phyloP scores from a whole-genome alignment of 1,140 invertebrate genomes.

The Calosoma granatense region DNA sequence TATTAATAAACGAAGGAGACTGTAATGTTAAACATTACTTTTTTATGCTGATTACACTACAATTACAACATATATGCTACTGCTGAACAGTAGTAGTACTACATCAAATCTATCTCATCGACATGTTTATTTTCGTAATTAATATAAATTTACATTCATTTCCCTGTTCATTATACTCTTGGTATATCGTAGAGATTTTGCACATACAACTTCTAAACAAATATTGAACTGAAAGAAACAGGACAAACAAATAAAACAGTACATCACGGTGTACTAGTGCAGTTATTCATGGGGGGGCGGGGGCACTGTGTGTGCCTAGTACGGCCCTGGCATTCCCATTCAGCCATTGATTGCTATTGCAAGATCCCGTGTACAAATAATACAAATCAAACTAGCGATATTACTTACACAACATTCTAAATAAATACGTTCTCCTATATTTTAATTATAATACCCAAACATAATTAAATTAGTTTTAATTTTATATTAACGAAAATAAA shows the following conservation, averaged over 20 bases:
- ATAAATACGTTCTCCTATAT: not conserved
- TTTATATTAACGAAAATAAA: not conserved
- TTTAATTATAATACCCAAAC: not conserved
- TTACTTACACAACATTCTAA: not conserved
- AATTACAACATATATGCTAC: no score
- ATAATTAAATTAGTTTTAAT: not conserved
- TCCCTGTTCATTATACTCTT: not conserved
- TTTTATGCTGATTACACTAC: no score
- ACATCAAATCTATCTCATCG: no score
- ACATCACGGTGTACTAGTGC: not conserved
- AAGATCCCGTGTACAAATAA: not conserved
- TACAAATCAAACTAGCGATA: not conserved
- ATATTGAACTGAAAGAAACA: not conserved
- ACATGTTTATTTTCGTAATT: slow-evolving; percentile 5
- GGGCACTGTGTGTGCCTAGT: not conserved
- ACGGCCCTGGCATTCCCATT: not conserved
- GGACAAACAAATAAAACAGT: not conserved
- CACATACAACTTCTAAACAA: not conserved
- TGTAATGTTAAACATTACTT: no score
- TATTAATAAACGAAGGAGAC: slow-evolving; percentile 29
- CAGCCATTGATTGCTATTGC: not conserved
- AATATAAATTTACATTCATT: slow-evolving; percentile 6
- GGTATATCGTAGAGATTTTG: not conserved
- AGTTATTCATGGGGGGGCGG: no score
- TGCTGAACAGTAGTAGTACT: no score